Percentiles rank a stretch among this genome's conserved stretches.
These are phyloP conservation scores for Bombyx mori DNA, from an alignment of 1,140 invertebrate genomes.

Conservation along the genomic window DNA sequence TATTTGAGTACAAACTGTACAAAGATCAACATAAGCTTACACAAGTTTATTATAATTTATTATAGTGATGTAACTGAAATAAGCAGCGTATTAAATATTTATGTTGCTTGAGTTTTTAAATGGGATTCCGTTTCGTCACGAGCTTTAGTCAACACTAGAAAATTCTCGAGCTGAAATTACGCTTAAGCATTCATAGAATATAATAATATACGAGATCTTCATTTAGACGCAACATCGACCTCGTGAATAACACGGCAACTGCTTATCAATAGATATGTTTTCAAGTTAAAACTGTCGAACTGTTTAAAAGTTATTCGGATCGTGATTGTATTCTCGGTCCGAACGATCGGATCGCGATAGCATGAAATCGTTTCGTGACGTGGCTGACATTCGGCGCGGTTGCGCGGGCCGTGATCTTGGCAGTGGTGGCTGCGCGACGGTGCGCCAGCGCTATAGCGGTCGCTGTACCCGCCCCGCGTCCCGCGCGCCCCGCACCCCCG, in stretches of 20 bases:
- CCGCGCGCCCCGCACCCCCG: constrained; percentile 17
- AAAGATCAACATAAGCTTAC: no score
- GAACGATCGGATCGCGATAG: constrained; percentile 52
- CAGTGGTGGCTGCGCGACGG: constrained; percentile 57
- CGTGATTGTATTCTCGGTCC: constrained; percentile 48
- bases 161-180: constrained; percentile 7
- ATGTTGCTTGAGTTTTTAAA: constrained; percentile 3
- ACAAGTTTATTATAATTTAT: no score
- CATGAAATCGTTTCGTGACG: constrained; percentile 60
- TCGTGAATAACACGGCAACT: no score
- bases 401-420: constrained; percentile 66
- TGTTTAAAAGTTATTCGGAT: constrained; percentile 4
- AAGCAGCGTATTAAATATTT: not conserved
- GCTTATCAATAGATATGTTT: no score
- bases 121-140: constrained; percentile 1
- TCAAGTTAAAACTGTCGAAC: no score
- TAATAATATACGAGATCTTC: no score
- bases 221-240: no score
- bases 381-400: constrained; percentile 64
- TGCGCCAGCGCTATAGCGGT: constrained; percentile 36
- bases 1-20: no score
- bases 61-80: constrained; percentile 1
- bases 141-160: constrained; percentile 2
- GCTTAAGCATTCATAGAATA: constrained; percentile 1
- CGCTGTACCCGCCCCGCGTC: constrained; percentile 49